Base-by-base conservation (phyloP, 2,888 invertebrate genomes). In the Nephrotoma guestfalica region DNA sequence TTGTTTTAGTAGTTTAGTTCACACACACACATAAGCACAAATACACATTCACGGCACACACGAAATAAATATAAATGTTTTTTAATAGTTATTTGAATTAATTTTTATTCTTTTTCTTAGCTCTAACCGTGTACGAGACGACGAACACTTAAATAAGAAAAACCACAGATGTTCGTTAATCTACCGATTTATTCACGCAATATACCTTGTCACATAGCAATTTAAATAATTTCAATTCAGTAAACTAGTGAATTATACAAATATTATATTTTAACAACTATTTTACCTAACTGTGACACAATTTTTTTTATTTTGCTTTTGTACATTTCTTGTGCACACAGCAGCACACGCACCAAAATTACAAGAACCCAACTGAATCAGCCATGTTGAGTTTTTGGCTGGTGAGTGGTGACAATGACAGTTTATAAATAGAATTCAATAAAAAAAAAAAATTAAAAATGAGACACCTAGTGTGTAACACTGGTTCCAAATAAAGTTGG, bases 331-430 rank as follows among this genome's bases (percentile, higher is more conserved):
- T 71, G 18, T 30, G 71, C 30, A 71, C 30, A 71, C 71, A 30
- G 30, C 71, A 9, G 30, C 71, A 71, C 51, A 51, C 15, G 51
- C 51, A 30, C 71, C 71, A 71, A 71, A 30, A 71, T 71, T 71
- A 71, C 71, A 30, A 30, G 71, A 71, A 71, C 71, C 71, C 71
- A 71, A 71, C 71, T 71, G 15, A 84, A 41, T 84, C 84, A 84
- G 84, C 84, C 84, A 84, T 84, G 15, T 84, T 84, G 41, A 30
- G 15, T 15, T 83, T 83, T 83, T 83, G 41, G 41, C 83, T 83
- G 40, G 51, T 57, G 71, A 30, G 30, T 84, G n/a, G 84, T 84
- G 84, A 84, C 84, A 84, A 84, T 84, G 84, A 84, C 84, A 83
- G 84, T 41, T 84, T 84, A 84, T 84, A 15, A 71, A 71, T 71